A percentile compares a stretch with the other conserved stretches of the same genome.
phyloP scores from a whole-genome alignment of 30 jellyfish, hydroid and myxozoan species.

The Aurelia aurita region DNA sequence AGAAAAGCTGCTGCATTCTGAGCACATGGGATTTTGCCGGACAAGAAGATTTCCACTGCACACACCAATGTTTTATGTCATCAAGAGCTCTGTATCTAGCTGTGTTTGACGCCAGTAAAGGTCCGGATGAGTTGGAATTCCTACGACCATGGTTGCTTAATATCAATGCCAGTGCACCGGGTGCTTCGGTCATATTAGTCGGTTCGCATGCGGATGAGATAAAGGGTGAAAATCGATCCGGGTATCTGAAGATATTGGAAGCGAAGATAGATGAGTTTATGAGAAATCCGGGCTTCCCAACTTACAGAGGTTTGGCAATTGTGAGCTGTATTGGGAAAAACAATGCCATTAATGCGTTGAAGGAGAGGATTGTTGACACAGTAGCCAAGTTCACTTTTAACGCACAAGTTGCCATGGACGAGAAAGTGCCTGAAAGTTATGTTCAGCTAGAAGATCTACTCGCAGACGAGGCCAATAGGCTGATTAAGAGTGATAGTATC shows the following conservation, averaged over 20 bases:
- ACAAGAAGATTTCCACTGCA: conserved; percentile 90
- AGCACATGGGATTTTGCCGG: conserved; percentile 98
- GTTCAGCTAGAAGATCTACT: conserved; percentile 88
- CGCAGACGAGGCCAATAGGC: conserved; percentile 54
- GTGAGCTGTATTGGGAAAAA: conserved; percentile 76
- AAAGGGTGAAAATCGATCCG: conserved; percentile 25
- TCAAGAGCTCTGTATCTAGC: conserved; percentile 93
- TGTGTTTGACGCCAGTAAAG: conserved; percentile 89
- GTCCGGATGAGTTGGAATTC: conserved; percentile 77
- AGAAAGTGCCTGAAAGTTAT: conserved; percentile 87
- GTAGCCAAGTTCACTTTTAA: conserved; percentile 65
- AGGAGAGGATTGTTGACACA: conserved; percentile 69
- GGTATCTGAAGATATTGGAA: conserved; percentile 17
- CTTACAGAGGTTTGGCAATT: conserved; percentile 72
- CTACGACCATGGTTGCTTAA: conserved; percentile 95
- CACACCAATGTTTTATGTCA: conserved; percentile 89
- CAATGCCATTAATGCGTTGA: conserved; percentile 69
- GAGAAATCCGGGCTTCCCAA: conserved; percentile 90
- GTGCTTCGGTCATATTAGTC: conserved; percentile 79
- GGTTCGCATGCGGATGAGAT: conserved; percentile 94
- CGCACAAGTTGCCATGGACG: conserved; percentile 76
- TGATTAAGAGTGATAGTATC: conserved; percentile 20
- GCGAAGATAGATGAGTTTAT: conserved; percentile 48
- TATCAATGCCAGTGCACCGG: conserved; percentile 97
- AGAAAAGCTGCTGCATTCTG: conserved; percentile 60